phyloP scores from a whole-genome alignment of 2,113 vertebrate species.

The Neodon shergylaensis region DNA sequence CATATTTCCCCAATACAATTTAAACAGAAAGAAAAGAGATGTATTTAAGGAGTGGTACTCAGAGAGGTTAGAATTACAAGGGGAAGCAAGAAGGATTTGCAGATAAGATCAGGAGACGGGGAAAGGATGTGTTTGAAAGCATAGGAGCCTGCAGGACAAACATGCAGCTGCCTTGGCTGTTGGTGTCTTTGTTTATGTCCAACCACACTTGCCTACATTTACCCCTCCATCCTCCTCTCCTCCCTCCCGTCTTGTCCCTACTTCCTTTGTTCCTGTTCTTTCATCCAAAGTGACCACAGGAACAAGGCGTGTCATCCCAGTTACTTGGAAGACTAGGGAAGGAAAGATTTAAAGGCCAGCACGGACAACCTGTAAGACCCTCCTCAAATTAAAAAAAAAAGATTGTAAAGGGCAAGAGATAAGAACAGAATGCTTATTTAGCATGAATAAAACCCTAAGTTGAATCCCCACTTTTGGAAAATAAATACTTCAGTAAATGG shows the following conservation, averaged over 20 bases:
- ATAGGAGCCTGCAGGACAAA: neutral
- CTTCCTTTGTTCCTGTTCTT: neutral
- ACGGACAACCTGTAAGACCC: neutral
- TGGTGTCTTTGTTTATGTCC: neutral
- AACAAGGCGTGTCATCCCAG: neutral
- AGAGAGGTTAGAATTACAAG: neutral
- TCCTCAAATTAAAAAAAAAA: neutral
- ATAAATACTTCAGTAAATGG: neutral
- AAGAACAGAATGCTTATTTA: neutral
- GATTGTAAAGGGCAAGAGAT: neutral
- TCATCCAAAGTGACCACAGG: neutral
- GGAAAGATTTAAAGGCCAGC: neutral
- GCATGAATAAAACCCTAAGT: neutral
- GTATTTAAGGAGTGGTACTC: neutral
- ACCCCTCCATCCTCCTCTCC: neutral
- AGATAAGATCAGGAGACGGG: neutral
- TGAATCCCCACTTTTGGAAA: neutral
- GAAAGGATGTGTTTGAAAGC: neutral
- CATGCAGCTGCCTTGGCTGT: neutral
- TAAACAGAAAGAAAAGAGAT: slow-evolving; percentile 9
- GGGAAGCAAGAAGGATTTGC: neutral
- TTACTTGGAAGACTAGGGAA: neutral
- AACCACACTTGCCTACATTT: slow-evolving; percentile 17
- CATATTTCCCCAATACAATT: slow-evolving; percentile 11
- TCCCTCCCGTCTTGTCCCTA: neutral